Conservation (phyloP, 2,797 vertebrate genomes). For the Allobates femoralis region DNA sequence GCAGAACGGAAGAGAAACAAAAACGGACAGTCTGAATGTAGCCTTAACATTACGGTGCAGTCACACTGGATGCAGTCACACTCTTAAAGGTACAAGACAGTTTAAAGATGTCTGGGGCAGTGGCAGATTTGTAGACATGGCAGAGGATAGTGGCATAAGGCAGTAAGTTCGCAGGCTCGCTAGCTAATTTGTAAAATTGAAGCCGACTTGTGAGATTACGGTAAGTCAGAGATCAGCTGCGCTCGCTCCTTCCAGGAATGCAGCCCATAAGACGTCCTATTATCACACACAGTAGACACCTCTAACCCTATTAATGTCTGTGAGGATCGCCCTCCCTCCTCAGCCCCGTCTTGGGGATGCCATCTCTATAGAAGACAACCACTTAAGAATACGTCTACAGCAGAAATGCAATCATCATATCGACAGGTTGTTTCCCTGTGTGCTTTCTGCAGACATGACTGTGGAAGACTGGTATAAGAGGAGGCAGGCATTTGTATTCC, state of each 20-base stretch:
- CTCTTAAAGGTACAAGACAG: too few species aligned
- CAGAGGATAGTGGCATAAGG: background rate
- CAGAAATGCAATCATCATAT: constrained; percentile 32
- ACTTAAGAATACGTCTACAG: constrained; percentile 11
- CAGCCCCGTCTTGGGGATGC: constrained; percentile 1
- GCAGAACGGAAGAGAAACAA: too few species aligned
- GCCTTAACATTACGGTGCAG: too few species aligned
- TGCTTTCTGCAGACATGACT: background rate
- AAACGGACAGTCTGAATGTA: too few species aligned
- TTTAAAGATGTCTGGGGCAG: too few species aligned
- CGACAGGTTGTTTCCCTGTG: background rate
- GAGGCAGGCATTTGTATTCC: background rate
- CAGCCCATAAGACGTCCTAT: background rate
- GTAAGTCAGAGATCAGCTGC: background rate
- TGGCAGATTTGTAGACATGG: too few species aligned
- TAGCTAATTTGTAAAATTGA: background rate
- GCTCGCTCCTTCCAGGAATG: constrained; percentile 23
- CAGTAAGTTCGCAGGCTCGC: background rate
- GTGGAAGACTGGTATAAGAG: background rate
- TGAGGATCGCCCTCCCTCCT: constrained; percentile 17
- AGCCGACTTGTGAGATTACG: background rate
- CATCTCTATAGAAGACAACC: background rate
- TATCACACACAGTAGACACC: background rate
- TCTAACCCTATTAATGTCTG: constrained; percentile 47
- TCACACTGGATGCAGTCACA: too few species aligned